These are phyloP conservation scores for Dione vanillae DNA, from an alignment of 2,888 invertebrate species.

Conservation along the genomic window DNA sequence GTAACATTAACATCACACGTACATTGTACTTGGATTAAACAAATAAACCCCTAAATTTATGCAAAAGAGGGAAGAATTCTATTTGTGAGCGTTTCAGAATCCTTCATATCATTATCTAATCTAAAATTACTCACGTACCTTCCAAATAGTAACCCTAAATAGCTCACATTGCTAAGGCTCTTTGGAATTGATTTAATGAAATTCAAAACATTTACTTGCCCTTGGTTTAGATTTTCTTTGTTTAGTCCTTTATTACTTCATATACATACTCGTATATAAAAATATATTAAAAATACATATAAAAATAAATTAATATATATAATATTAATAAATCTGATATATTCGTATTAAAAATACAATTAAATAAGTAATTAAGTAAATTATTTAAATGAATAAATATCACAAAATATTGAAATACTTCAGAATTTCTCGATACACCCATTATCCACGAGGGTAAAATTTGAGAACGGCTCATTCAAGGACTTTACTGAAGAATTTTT, in stretches of 20 bases:
- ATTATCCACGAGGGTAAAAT: too few species aligned
- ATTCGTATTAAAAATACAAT: too few species aligned
- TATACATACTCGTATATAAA: too few species aligned
- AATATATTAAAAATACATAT: too few species aligned
- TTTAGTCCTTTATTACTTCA: too few species aligned
- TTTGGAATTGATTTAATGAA: constrained; percentile 42
- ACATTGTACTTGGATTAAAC: neutral
- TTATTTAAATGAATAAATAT: too few species aligned
- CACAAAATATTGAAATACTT: too few species aligned
- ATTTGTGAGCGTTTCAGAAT: constrained; percentile 28
- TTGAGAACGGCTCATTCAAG: too few species aligned
- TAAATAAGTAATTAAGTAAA: too few species aligned
- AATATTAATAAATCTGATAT: too few species aligned
- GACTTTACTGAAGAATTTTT: too few species aligned
- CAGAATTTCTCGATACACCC: too few species aligned
- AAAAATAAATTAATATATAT: neutral
- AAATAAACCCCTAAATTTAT: constrained; percentile 12
- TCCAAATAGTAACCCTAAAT: constrained; percentile 43
- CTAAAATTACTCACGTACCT: constrained; percentile 44
- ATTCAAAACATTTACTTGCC: constrained; percentile 30
- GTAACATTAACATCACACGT: neutral
- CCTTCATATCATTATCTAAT: constrained; percentile 44
- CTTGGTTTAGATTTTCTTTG: neutral
- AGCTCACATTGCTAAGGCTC: constrained; percentile 38
- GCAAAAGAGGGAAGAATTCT: constrained; percentile 25